A percentile compares a stretch with the other conserved stretches of the same genome.
These are phyloP conservation scores for Agrotis exclamationis DNA, from an alignment of 2,888 invertebrate genomes.

Conservation along the genomic window DNA sequence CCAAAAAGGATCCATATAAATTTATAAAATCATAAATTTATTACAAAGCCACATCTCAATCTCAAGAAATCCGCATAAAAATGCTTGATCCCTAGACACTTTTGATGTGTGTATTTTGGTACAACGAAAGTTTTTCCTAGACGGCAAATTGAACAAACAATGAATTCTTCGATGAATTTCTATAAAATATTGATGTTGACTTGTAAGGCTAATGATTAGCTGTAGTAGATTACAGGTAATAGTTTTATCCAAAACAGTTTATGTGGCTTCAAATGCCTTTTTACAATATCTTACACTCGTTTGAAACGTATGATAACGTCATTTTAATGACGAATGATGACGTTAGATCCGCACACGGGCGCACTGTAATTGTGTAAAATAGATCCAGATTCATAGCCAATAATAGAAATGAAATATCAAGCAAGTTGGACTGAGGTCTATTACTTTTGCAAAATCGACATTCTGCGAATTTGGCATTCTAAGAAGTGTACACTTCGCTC, in stretches of 20 bases:
- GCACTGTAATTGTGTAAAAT: slow-evolving; percentile 11
- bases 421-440: background rate
- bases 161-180: background rate
- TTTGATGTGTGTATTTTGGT: too few relatives aligned
- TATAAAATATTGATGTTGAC: background rate
- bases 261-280: too few relatives aligned
- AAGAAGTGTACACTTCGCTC: too few relatives aligned
- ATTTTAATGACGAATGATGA: slow-evolving; percentile 12
- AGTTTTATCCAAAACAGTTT: background rate
- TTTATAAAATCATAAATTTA: too few relatives aligned
- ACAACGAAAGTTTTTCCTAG: background rate
- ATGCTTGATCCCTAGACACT: too few relatives aligned
- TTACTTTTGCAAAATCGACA: too few relatives aligned
- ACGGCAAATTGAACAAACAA: background rate
- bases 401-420: background rate
- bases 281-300: background rate
- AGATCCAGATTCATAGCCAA: too few relatives aligned
- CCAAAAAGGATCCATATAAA: too few relatives aligned
- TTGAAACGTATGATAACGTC: background rate
- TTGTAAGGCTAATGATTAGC: too few relatives aligned
- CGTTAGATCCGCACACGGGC: background rate
- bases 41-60: too few relatives aligned
- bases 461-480: too few relatives aligned
- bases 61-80: too few relatives aligned
- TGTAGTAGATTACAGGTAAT: background rate